These are phyloP conservation scores for Spheniscus mendiculus DNA, from an alignment of 2,113 vertebrate genomes.

Conservation along the genomic window DNA sequence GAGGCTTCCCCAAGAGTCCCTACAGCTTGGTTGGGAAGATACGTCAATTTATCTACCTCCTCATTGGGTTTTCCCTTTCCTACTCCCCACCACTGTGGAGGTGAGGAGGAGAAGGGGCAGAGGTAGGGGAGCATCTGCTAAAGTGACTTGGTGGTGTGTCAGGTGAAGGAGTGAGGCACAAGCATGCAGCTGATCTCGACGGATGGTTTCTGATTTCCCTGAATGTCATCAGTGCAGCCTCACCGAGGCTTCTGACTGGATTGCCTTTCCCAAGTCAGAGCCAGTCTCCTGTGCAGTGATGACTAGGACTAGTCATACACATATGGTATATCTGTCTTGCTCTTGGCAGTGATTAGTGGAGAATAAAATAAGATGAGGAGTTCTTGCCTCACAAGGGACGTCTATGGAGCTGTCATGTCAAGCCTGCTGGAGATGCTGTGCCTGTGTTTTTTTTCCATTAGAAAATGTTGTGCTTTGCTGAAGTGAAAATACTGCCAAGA, in stretches of 20 bases:
- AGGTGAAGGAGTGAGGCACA: background rate
- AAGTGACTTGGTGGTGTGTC: background rate
- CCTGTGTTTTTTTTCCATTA: background rate
- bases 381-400: background rate
- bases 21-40: background rate
- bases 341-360: background rate
- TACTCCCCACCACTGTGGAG: background rate
- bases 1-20: background rate
- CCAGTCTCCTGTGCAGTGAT: background rate
- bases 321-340: background rate
- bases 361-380: background rate
- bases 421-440: background rate
- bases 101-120: background rate
- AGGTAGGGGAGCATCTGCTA: background rate
- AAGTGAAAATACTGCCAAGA: background rate
- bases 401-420: background rate
- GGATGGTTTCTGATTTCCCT: background rate
- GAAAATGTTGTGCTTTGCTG: background rate
- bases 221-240: background rate
- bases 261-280: background rate
- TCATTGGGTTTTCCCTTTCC: fast-evolving
- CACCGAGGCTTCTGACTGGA: background rate
- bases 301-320: background rate
- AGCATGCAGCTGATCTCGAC: background rate
- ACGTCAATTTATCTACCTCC: fast-evolving